These are phyloP conservation scores for Syngnathus rostellatus DNA, from an alignment of 2,797 vertebrate genomes.

Conservation along the genomic window DNA sequence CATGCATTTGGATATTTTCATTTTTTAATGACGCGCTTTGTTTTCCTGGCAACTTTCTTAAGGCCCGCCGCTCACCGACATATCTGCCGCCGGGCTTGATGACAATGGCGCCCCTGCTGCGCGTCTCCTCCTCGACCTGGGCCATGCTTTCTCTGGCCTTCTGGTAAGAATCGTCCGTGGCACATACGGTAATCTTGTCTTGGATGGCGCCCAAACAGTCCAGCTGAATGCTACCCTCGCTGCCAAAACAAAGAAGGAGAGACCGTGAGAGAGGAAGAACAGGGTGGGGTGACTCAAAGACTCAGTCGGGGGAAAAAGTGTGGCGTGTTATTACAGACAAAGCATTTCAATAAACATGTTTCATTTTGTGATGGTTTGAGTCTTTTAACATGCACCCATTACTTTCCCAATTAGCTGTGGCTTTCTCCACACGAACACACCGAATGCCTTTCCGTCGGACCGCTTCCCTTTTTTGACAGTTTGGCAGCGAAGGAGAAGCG, in stretches of 20 bases:
- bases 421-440: conserved; percentile 37
- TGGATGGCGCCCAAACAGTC: conserved; percentile 94
- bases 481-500: conserved; percentile 51
- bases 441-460: conserved; percentile 5
- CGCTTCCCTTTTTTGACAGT: conserved; percentile 31
- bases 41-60: not conserved
- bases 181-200: conserved; percentile 97
- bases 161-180: conserved; percentile 96
- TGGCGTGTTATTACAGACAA: conserved; percentile 1
- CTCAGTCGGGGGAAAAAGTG: conserved; percentile 1
- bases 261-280: conserved; percentile 6
- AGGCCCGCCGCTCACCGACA: conserved; percentile 71
- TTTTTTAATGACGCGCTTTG: not conserved
- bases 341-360: not conserved
- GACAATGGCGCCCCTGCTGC: conserved; percentile 89
- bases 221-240: conserved; percentile 86
- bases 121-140: conserved; percentile 91
- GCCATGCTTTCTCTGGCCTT: conserved; percentile 96
- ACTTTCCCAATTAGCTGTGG: conserved; percentile 38
- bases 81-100: conserved; percentile 92
- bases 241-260: conserved; percentile 47
- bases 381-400: conserved; percentile 19
- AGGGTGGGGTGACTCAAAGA: conserved; percentile 8
- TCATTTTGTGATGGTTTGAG: not conserved
- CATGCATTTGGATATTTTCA: not conserved